A percentile compares a stretch with the other conserved stretches of the same genome.
These are phyloP conservation scores for Sarcophaga carnaria DNA, from an alignment of 2,888 invertebrate genomes.

Conservation along the genomic window DNA sequence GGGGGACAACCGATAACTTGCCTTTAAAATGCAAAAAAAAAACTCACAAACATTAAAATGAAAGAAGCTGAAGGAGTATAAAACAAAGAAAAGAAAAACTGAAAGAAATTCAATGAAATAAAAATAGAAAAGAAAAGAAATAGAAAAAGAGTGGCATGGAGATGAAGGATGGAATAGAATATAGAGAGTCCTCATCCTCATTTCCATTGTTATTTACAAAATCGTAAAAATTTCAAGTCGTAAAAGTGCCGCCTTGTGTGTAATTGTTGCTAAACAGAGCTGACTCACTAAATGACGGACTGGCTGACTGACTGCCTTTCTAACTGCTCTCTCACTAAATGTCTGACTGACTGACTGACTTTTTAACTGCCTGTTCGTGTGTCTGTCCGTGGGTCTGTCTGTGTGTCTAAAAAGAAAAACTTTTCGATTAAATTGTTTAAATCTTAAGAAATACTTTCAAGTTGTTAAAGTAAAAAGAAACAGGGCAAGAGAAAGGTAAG, in stretches of 20 bases:
- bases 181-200: slow-evolving; percentile 15
- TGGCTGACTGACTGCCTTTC: background rate
- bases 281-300: background rate
- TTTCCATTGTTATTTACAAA: slow-evolving; percentile 61
- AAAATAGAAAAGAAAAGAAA: slow-evolving; percentile 1
- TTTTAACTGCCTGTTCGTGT: too few species aligned
- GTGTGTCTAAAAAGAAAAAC: too few species aligned
- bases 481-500: background rate
- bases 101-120: too few species aligned
- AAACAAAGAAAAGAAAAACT: too few species aligned
- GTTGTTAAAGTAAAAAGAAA: background rate
- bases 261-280: slow-evolving; percentile 43
- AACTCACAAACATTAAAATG: too few species aligned
- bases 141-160: slow-evolving; percentile 18
- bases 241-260: slow-evolving; percentile 63
- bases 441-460: slow-evolving; percentile 5
- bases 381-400: too few species aligned
- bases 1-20: too few species aligned
- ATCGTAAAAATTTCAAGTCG: slow-evolving; percentile 63
- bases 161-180: slow-evolving; percentile 16
- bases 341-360: background rate
- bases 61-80: too few species aligned
- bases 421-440: slow-evolving; percentile 5
- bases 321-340: background rate
- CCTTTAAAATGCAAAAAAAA: too few species aligned